These are phyloP conservation scores for Dermolepida albohirtum DNA, from an alignment of 2,888 invertebrate species.

Conservation along the genomic window DNA sequence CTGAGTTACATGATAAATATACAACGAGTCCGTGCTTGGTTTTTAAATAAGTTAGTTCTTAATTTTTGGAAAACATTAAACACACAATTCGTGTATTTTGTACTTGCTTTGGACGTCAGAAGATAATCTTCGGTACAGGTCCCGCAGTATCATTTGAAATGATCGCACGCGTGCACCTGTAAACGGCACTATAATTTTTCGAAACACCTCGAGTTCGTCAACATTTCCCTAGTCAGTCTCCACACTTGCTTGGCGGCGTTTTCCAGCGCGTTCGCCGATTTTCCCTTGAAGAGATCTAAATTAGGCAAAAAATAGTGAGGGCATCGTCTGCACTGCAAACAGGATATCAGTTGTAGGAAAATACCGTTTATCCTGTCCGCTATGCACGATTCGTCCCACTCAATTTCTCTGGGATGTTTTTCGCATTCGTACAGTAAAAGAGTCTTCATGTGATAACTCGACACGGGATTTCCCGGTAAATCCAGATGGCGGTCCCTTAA, in stretches of 20 bases:
- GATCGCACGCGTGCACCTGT: background rate
- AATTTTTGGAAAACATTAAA: conserved; percentile 14
- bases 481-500: conserved; percentile 91
- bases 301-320: conserved; percentile 96
- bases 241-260: conserved; percentile 94
- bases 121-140: background rate
- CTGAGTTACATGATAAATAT: conserved; percentile 44
- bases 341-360: conserved; percentile 94
- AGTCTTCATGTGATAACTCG: conserved; percentile 91
- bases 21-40: conserved; percentile 1
- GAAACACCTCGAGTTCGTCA: conserved; percentile 90
- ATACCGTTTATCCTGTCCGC: conserved; percentile 94
- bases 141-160: conserved; percentile 15
- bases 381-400: conserved; percentile 93
- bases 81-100: conserved; percentile 23
- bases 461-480: conserved; percentile 87
- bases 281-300: conserved; percentile 93
- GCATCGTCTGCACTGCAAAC: conserved; percentile 93
- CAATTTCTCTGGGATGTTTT: conserved; percentile 92
- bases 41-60: background rate
- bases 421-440: conserved; percentile 94
- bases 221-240: conserved; percentile 89
- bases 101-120: conserved; percentile 38
- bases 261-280: conserved; percentile 88
- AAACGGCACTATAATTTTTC: conserved; percentile 80